Conservation (phyloP, 2,888 invertebrate species). For the Agriopis leucophaearia region DNA sequence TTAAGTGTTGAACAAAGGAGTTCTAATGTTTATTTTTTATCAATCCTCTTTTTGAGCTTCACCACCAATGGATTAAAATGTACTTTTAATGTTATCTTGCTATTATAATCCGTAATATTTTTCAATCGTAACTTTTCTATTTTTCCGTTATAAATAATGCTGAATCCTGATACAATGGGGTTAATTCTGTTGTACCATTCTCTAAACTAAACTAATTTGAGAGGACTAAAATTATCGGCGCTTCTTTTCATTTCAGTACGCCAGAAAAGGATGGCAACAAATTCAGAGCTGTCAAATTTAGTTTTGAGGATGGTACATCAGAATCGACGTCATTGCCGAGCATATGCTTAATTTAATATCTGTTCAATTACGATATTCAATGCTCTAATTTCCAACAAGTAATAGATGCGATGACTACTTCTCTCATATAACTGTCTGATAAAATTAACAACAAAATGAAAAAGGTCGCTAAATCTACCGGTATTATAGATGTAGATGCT, state of each 20-base stretch:
- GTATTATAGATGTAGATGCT: conserved; percentile 62
- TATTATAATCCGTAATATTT: background rate
- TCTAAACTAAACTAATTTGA: too few relatives aligned
- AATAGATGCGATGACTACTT: background rate
- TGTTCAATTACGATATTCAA: too few relatives aligned
- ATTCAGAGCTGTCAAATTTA: too few relatives aligned
- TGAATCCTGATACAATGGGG: too few relatives aligned
- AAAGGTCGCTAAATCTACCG: conserved; percentile 45
- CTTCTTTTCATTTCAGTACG: too few relatives aligned
- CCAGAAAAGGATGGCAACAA: too few relatives aligned
- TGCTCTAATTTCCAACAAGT: background rate
- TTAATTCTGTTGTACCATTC: too few relatives aligned
- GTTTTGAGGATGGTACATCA: too few relatives aligned
- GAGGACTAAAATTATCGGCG: too few relatives aligned
- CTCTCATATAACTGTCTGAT: conserved; percentile 23
- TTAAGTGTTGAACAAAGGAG: conserved; percentile 67
- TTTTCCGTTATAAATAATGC: too few relatives aligned
- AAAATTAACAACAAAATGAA: conserved; percentile 26
- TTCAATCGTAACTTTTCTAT: background rate
- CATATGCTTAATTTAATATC: too few relatives aligned
- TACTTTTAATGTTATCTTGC: conserved; percentile 1
- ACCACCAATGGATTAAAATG: conserved; percentile 34
- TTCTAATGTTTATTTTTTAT: conserved; percentile 58
- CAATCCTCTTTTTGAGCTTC: conserved; percentile 42
- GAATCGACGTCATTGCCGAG: too few relatives aligned